Evolutionary conservation across 2,888 invertebrate species (phyloP), one percentile per base, ranked within the genome.

Genomic region (Apoderus coryli): DNA sequence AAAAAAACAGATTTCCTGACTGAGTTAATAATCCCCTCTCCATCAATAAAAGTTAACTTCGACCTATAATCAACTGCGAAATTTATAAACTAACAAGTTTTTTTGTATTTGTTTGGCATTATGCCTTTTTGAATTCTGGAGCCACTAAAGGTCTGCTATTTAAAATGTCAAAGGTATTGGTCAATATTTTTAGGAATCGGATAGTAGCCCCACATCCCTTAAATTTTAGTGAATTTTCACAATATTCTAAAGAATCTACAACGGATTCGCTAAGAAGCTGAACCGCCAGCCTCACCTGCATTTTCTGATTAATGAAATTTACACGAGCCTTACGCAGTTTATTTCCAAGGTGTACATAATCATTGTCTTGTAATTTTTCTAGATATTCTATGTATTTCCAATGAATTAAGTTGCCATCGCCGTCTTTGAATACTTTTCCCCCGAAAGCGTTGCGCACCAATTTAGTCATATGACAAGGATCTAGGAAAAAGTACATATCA

Each of bases 191-290:
- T 19, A 19, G 6, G n/a, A 19, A 19, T 19, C n/a, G 6, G 7
- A 19, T n/a, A 7, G 19, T 19, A 19, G 19, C 19, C n/a, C n/a
- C 19, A 19, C 19, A 19, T 19, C 19, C 19, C n/a, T 19, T n/a
- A 19, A 19, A 19, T 19, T 19, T 19, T 19, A 19, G n/a, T 6
- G 6, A n/a, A 19, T 19, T n/a, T 7, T 6, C 6, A 19, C 19
- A 19, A 19, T 19, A 19, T 6, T 6, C 6, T 7, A 19, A n/a
- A 19, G 19, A 19, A n/a, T 19, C 19, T 19, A n/a, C 19, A n/a
- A 19, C 19, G n/a, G 19, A 19, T 19, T 19, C 19, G n/a, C 19
- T 19, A 7, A 19, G n/a, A 6, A 19, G 19, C n/a, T 19, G 19
- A 19, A 19, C 19, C n/a, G 19, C 19, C n/a, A 19, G 19, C 6